A percentile compares a stretch with the other conserved stretches of the same genome.
phyloP scores from a whole-genome alignment of 2,888 invertebrate species.

The Cryptus viduatorius region DNA sequence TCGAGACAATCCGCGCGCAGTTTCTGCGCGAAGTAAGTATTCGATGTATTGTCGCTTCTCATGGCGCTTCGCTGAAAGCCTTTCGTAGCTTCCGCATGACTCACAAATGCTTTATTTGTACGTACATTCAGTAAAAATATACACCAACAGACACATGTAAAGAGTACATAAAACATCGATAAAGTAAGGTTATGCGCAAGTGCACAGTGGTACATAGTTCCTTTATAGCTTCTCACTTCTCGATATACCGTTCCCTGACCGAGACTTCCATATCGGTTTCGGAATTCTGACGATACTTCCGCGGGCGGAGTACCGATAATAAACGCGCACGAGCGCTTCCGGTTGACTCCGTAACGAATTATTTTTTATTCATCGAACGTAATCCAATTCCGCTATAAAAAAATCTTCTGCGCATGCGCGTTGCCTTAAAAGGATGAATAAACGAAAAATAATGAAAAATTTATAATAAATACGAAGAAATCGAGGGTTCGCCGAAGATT shows the following conservation, averaged over 20 bases:
- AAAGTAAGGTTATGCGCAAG: neutral
- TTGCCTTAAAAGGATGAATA: neutral
- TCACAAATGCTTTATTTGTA: neutral
- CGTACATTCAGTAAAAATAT: neutral
- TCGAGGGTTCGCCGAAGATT: neutral
- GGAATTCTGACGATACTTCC: conserved; percentile 76
- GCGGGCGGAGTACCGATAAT: conserved; percentile 56
- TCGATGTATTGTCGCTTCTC: neutral
- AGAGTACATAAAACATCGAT: neutral
- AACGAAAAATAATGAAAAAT: neutral
- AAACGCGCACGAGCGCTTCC: conserved; percentile 71
- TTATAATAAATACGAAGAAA: neutral
- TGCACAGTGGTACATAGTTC: neutral
- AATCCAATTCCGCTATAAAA: conserved; percentile 48
- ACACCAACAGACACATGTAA: neutral
- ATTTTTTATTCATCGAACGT: conserved; percentile 57
- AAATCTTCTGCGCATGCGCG: neutral
- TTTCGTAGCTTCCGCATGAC: neutral
- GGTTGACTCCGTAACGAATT: conserved; percentile 61
- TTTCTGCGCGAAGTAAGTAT: neutral
- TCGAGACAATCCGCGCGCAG: neutral
- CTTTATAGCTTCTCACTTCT: conserved; percentile 38
- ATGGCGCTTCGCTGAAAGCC: neutral
- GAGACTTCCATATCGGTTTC: conserved; percentile 78
- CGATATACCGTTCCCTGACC: conserved; percentile 78